Conservation (phyloP, 2,797 vertebrate genomes). For the Loriculus beryllinus region DNA sequence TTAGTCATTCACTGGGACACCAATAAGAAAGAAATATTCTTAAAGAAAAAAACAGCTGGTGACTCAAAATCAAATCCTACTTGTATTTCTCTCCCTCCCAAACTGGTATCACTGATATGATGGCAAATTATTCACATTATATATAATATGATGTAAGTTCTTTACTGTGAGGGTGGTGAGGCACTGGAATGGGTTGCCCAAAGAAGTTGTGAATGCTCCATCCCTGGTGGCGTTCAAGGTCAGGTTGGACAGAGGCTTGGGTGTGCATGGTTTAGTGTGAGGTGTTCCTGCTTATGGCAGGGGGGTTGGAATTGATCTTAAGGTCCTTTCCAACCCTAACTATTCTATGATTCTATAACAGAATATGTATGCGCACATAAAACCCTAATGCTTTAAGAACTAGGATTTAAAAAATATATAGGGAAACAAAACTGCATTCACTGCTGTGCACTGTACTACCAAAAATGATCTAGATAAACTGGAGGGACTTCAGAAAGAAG, state of each 20-base stretch:
- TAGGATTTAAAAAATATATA: conserved; percentile 26
- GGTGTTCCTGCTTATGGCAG: accelerated
- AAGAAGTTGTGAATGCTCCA: no score
- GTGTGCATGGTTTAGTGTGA: no score
- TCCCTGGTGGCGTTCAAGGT: no score
- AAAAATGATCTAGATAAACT: not conserved
- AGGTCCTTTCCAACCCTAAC: not conserved
- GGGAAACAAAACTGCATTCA: not conserved
- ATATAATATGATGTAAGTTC: not conserved
- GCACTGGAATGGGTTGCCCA: no score
- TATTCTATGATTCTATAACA: not conserved
- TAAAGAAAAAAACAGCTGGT: conserved; percentile 46
- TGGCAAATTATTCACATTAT: conserved; percentile 28
- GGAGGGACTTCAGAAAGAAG: conserved; percentile 26
- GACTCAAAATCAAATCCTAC: conserved; percentile 47
- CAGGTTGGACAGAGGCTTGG: no score
- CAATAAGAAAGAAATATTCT: conserved; percentile 54
- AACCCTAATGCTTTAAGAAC: conserved; percentile 36
- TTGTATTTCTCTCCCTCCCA: conserved; percentile 58
- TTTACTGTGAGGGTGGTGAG: no score
- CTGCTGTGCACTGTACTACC: not conserved
- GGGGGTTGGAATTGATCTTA: not conserved
- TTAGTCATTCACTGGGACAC: conserved; percentile 20
- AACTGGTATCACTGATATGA: conserved; percentile 15
- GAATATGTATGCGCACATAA: not conserved